These are phyloP conservation scores for Ophthalmolycus amberensis DNA, from an alignment of 2,113 vertebrate genomes.

Conservation along the genomic window DNA sequence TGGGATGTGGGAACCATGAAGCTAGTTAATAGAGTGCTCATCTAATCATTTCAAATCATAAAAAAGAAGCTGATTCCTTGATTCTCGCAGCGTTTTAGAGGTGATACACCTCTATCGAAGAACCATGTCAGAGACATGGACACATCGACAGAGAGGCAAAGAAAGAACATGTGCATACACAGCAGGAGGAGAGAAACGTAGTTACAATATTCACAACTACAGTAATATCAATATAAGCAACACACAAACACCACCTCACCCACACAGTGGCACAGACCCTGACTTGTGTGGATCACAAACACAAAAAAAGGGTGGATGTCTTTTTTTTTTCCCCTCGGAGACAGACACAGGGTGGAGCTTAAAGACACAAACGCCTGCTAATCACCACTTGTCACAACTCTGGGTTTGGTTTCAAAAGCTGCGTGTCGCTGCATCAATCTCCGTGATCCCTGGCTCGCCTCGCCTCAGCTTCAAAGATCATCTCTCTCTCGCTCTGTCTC, in stretches of 20 bases:
- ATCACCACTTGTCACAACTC: conserved; percentile 66
- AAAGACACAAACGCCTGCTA: conserved; percentile 54
- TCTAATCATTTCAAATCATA: neutral
- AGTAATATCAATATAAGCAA: neutral
- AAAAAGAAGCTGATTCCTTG: neutral
- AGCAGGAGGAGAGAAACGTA: neutral
- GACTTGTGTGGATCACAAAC: conserved; percentile 10
- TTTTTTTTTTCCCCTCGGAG: neutral
- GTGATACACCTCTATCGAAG: neutral
- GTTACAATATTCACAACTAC: too few relatives aligned
- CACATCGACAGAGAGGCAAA: neutral
- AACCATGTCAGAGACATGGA: neutral
- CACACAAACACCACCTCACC: conserved; percentile 7
- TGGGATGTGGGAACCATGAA: neutral
- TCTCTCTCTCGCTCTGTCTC: neutral
- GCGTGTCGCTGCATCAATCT: conserved; percentile 47
- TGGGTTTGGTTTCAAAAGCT: conserved; percentile 52
- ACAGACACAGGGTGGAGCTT: conserved; percentile 53
- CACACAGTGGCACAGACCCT: neutral
- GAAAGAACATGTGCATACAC: neutral
- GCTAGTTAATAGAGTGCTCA: neutral
- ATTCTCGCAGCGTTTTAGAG: neutral
- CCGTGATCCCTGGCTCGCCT: conserved; percentile 50
- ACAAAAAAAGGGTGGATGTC: conserved; percentile 20
- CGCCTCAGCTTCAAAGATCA: conserved; percentile 46